phyloP scores from a whole-genome alignment of 1,140 invertebrate species.

The Rhyacophila brunnea region DNA sequence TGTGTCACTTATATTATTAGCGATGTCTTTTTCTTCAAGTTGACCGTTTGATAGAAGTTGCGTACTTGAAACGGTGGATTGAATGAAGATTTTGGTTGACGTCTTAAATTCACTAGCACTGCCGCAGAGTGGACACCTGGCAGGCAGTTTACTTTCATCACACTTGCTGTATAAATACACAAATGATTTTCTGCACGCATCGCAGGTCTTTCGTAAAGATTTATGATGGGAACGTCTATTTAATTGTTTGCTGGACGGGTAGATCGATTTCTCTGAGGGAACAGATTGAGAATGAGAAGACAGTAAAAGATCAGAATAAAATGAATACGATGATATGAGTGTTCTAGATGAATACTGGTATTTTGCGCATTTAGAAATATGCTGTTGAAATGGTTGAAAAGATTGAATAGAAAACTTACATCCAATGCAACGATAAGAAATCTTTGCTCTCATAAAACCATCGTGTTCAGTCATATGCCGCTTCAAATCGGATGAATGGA shows the following conservation, averaged over 20 bases:
- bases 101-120: conserved; percentile 19
- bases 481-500: no score
- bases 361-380: conserved; percentile 34
- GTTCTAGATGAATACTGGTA: conserved; percentile 19
- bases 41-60: no score
- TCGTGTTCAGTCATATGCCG: no score
- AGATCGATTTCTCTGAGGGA: neutral
- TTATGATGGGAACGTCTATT: no score
- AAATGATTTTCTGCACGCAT: conserved; percentile 12
- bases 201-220: conserved; percentile 2
- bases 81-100: conserved; percentile 11
- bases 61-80: neutral
- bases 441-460: no score
- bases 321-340: no score
- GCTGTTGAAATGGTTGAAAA: neutral
- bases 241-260: no score
- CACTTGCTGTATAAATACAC: conserved; percentile 8
- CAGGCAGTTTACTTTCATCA: conserved; percentile 33
- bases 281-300: neutral
- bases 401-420: neutral
- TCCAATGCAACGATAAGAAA: no score
- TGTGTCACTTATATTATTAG: no score
- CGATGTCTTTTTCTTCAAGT: no score
- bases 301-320: neutral
- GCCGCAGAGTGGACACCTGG: conserved; percentile 25